Evolutionary conservation across 1,140 invertebrate genomes (phyloP).

Genomic region (Drosophila tani): DNA sequence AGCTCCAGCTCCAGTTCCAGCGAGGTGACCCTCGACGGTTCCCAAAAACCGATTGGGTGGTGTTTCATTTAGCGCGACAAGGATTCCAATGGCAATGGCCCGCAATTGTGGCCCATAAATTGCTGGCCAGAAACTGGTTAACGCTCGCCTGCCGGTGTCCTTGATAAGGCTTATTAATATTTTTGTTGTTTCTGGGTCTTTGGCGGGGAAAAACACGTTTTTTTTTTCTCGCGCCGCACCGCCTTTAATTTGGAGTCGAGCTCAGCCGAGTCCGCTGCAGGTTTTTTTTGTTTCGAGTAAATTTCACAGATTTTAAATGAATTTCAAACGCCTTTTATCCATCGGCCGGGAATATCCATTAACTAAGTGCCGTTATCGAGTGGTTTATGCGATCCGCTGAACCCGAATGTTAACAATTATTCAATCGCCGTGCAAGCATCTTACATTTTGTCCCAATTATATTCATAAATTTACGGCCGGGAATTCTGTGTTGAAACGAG

Average conservation of each 20-base stretch:
- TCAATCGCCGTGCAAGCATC: slow-evolving; percentile 28
- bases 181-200: slow-evolving; percentile 37
- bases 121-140: slow-evolving; percentile 65
- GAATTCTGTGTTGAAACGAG: neutral
- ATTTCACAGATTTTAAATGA: slow-evolving; percentile 41
- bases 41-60: slow-evolving; percentile 44
- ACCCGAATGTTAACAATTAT: slow-evolving; percentile 24
- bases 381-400: slow-evolving; percentile 25
- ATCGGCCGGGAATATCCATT: slow-evolving; percentile 45
- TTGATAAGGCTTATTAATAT: slow-evolving; percentile 77
- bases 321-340: slow-evolving; percentile 48
- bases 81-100: slow-evolving; percentile 81
- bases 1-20: slow-evolving; percentile 11
- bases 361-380: slow-evolving; percentile 42
- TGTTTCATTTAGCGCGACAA: slow-evolving; percentile 54
- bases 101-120: slow-evolving; percentile 72
- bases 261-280: slow-evolving; percentile 13
- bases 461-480: slow-evolving; percentile 33
- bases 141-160: slow-evolving; percentile 61
- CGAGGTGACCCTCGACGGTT: slow-evolving; percentile 62
- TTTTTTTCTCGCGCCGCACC: slow-evolving; percentile 36
- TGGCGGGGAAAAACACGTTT: slow-evolving; percentile 67
- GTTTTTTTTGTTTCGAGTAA: slow-evolving; percentile 32
- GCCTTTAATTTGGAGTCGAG: slow-evolving; percentile 34
- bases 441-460: slow-evolving; percentile 34